A percentile compares a stretch with the other conserved stretches of the same genome.
Conservation (phyloP, 2,888 invertebrate species). For the Stegana nigrithorax region DNA sequence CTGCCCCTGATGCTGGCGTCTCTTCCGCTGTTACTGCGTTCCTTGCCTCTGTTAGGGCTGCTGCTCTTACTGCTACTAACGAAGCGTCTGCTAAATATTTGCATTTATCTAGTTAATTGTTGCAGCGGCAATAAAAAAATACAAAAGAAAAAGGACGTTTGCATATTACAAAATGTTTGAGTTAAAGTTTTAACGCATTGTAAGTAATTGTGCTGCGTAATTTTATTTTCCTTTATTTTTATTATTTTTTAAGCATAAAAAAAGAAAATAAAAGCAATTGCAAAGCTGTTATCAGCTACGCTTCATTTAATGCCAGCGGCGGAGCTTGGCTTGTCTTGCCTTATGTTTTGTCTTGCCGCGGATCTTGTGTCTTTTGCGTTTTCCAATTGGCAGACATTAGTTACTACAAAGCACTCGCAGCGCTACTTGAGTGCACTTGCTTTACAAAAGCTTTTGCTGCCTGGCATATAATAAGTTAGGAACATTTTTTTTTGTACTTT, state of each 20-base stretch:
- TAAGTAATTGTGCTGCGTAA: slow-evolving; percentile 7
- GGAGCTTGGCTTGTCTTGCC: too few species aligned
- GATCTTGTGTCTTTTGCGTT: too few species aligned
- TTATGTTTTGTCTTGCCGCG: too few species aligned
- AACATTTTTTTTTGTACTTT: neutral
- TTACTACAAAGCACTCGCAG: neutral
- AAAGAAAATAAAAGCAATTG: neutral
- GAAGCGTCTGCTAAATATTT: neutral
- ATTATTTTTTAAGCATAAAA: too few species aligned
- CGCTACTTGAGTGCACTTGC: neutral
- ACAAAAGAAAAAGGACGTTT: neutral
- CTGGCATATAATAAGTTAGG: neutral
- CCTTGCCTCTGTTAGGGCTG: too few species aligned
- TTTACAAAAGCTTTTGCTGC: neutral
- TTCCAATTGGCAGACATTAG: slow-evolving; percentile 8
- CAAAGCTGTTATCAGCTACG: neutral
- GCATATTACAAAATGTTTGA: neutral
- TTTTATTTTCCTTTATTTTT: too few species aligned
- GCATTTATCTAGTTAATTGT: slow-evolving; percentile 1
- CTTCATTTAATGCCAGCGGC: slow-evolving; percentile 11
- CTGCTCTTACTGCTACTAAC: too few species aligned
- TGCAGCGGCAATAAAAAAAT: neutral
- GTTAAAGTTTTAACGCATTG: neutral
- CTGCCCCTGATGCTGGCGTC: too few species aligned
- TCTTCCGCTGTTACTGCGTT: neutral